Base-by-base conservation (phyloP, 2,797 vertebrate species). In the Cuculus canorus region DNA sequence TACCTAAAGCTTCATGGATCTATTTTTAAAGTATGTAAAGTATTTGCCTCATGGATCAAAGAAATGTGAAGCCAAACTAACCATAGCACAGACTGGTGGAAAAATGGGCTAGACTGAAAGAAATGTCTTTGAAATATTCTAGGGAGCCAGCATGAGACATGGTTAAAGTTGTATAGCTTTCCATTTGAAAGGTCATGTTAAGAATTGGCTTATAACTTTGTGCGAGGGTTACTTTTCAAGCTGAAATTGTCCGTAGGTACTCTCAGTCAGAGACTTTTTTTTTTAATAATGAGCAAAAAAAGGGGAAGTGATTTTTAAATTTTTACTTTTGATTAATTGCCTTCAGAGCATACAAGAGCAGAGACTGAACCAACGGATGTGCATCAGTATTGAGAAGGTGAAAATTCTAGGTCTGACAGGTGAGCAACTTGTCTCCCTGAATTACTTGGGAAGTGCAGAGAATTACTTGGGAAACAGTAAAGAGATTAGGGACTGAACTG, bases 21-120 rank as follows among this genome's bases (percentile, higher is more conserved):
- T 94, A 80, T 96, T 96, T 97, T 96, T 95, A 94, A 95, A 61
- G 83, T 96, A 96, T 94, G 96, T 96, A 95, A 97, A 97, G 75
- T 96, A 93, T 97, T 97, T 97, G 88, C 88, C 52, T 89, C 56
- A 56, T 0, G 0, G 80, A 95, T 96, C 56, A 97, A 95, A 95
- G 81, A 92, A 77, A 85, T 63, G 59, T 23, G 64, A 95, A 92
- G 43, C 92, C 90, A 95, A 94, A 94, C 80, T 92, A 90, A 54
- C 50, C 83, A 93, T 82, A 89, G 60, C 52, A 86, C 56, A 96
- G 73, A 64, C 63, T 88, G 37, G 30, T 75, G 54, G 48, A 85
- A 93, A 94, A 88, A 90, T 30, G 81, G 88, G 41, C 56, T 95
- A 95, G 77, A 93, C 50, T 86, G 78, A 96, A 95, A 95, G 75